These are phyloP conservation scores for Pelmatolapia mariae DNA, from an alignment of 2,113 vertebrate species.

Conservation along the genomic window DNA sequence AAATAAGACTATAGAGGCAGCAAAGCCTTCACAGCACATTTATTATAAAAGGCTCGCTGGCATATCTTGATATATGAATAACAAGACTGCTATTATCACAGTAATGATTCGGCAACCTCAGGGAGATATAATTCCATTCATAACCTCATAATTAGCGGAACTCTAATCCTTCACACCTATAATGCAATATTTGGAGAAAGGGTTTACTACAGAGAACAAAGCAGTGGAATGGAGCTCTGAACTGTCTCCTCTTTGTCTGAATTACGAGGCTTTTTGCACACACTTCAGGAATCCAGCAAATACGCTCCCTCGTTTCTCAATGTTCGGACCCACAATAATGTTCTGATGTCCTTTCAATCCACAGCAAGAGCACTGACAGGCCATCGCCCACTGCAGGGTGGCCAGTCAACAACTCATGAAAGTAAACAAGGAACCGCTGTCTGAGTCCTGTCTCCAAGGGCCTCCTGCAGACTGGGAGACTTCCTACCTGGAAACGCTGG, in stretches of 20 bases:
- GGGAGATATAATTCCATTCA: conserved; percentile 34
- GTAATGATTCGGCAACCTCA: conserved; percentile 26
- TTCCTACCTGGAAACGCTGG: neutral
- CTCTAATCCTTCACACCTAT: conserved; percentile 44
- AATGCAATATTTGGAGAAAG: conserved; percentile 17
- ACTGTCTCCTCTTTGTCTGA: neutral
- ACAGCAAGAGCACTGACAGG: neutral
- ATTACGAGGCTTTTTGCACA: neutral
- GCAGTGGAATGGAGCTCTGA: neutral
- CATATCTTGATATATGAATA: conserved; percentile 46
- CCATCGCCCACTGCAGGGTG: neutral
- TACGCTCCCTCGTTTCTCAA: neutral
- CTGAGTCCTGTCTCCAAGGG: conserved; percentile 9
- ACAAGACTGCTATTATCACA: conserved; percentile 29
- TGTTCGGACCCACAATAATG: neutral
- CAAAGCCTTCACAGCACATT: neutral
- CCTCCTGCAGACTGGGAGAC: conserved; percentile 15
- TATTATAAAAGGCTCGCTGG: conserved; percentile 19
- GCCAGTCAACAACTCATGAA: conserved; percentile 32
- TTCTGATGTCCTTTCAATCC: conserved; percentile 26
- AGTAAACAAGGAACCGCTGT: conserved; percentile 17
- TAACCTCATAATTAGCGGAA: conserved; percentile 22
- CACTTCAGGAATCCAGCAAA: neutral
- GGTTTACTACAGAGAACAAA: neutral
- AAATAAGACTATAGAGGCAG: conserved; percentile 3